Base-by-base conservation (phyloP, 2,113 vertebrate genomes). In the Caloenas nicobarica region DNA sequence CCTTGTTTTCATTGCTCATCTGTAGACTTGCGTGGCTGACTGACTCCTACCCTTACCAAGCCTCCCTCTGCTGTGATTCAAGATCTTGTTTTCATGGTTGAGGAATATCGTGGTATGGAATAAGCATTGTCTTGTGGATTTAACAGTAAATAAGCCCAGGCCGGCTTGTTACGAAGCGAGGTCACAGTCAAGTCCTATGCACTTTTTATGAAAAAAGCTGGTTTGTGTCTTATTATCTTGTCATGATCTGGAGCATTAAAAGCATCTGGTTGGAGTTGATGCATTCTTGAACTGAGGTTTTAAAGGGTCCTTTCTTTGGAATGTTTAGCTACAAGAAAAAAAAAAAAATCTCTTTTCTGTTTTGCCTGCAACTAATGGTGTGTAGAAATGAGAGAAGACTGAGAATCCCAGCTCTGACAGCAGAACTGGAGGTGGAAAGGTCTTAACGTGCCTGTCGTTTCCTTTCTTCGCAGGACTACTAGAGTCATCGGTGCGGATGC, bases 391-490 rank as follows among this genome's bases (percentile, higher is more conserved):
- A 65, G 91, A 57, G 65, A 68, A 54, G 79, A 14, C 60, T 76
- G 81, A 94, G 83, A 51, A 8, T 40, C 87, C 80, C 88, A 46
- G 34, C 83, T 91, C 90, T 40, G 29, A 8, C 8, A 65, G 68
- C 72, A 29, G 72, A 6, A 19, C 0, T 3, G 23, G 38, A 22
- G 33, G 19, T 10, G 24, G 77, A 21, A 46, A 12, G 56, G 14
- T 60, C 21, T 54, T 89, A 79, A 89, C 2, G 24, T 74, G 65
- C 50, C 12, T 48, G 24, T 78, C 51, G 69, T 70, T 83, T 94
- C 94, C 82, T 96, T 62, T 96, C 70, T 91, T 94, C 54, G 64
- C 93, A 98, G 98, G 98, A 98, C 95, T 98, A 98, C 98, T 98
- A 98, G 94, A 96, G 60, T 91, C 91, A 29, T 95, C 97, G 91